Evolutionary conservation across 2,888 invertebrate species (phyloP), one percentile per base, ranked within the genome.

Genomic region (Xylota sylvarum): DNA sequence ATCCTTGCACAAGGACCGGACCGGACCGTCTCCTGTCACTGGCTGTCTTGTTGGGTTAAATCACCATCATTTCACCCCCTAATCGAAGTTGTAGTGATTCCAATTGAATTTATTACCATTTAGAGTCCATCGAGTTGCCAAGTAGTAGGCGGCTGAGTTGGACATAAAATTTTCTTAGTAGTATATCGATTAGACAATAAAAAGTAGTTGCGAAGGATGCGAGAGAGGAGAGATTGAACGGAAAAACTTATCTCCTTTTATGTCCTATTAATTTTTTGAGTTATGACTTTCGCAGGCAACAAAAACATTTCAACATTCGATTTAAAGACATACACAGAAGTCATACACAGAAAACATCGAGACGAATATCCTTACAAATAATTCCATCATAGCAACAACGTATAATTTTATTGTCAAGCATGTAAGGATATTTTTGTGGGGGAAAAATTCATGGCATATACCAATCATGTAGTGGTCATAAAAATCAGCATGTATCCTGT

Each of bases 201-300:
- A 70, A 37, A 79, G 23, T 48, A 50, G 35, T 37, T 30, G 50
- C 4, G 17, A 10, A 65, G 35, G 55, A 32, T 48, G 19, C 37
- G 56, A 3, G 2, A 23, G 23, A 2, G 55, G 12, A n/a, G 37
- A 40, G 30, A 17, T 30, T 9, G 37, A 58, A 35, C 35, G 35
- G 19, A 27, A 65, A 48, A 35, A 48, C 73, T 73, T 80, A 80
- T 80, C 79, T 72, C 40, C 23, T 58, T 65, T 58, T 73, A 65
- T 58, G 72, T 73, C 37, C 65, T 72, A 73, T 80, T 80, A 73
- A 73, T 80, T 72, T 80, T 80, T 73, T 67, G 79, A 80, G 56
- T 73, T 73, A 73, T 67, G 56, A 65, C 72, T 65, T 65, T 64
- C 62, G 55, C 62, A 62, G 78, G 35, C 79, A 79, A 79, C 70